Conservation (phyloP, 2,888 invertebrate species). For the Drosophila paranaensis region DNA sequence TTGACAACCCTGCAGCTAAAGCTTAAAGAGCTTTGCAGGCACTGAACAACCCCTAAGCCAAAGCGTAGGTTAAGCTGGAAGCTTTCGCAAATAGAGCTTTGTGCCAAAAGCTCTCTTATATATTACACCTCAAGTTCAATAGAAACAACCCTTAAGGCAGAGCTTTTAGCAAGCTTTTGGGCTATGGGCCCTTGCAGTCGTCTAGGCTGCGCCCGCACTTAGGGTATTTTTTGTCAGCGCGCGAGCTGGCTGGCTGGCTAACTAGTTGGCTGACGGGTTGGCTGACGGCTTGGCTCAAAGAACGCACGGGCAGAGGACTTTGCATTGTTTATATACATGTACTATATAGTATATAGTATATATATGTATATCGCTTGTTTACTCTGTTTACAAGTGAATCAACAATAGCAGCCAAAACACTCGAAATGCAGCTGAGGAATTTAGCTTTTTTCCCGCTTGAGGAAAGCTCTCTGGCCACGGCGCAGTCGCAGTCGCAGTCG, state of each 20-base stretch:
- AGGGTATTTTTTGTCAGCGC: conserved; percentile 6
- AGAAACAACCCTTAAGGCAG: not conserved
- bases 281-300: conserved; percentile 22
- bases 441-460: not conserved
- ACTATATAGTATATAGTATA: too few relatives aligned
- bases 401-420: not conserved
- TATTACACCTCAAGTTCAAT: not conserved
- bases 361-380: conserved; percentile 5
- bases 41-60: not conserved
- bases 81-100: too few relatives aligned
- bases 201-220: not conserved
- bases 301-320: conserved; percentile 35
- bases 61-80: too few relatives aligned
- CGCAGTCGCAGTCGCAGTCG: conserved; percentile 10
- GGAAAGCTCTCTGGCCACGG: conserved; percentile 19
- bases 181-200: not conserved
- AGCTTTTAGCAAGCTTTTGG: not conserved
- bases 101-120: not conserved
- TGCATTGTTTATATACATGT: conserved; percentile 12
- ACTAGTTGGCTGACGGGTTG: not conserved
- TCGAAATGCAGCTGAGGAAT: conserved; percentile 5
- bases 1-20: not conserved
- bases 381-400: not conserved
- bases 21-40: not conserved
- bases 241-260: not conserved